These are phyloP conservation scores for Bubo blakistoni DNA, from an alignment of 2,113 vertebrate species.

Conservation along the genomic window DNA sequence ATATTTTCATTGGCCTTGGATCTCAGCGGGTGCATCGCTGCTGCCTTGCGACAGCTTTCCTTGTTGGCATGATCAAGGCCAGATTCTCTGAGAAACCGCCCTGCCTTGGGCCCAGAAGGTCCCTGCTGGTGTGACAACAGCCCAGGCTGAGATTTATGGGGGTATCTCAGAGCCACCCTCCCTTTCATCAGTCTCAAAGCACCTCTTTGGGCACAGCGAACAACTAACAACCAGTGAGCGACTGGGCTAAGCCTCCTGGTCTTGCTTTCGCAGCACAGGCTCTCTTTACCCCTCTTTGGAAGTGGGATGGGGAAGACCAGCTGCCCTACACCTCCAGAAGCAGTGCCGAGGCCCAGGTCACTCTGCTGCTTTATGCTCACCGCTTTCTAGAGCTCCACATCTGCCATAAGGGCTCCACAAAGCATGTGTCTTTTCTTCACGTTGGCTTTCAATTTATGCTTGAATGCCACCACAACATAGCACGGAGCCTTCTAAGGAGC, in stretches of 20 bases:
- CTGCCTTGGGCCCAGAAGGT: not conserved
- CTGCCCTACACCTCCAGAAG: not conserved
- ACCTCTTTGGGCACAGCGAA: accelerated
- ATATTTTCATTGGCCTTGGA: not conserved
- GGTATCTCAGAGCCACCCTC: not conserved
- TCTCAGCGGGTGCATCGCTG: not conserved
- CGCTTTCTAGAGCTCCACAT: not conserved
- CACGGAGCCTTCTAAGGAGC: not conserved
- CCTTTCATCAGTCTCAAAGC: not conserved
- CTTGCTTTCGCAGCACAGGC: not conserved
- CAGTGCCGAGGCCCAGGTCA: not conserved
- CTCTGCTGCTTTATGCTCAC: not conserved
- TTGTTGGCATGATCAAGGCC: not conserved
- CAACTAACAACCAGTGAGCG: not conserved
- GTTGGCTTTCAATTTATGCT: not conserved
- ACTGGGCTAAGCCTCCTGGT: not conserved
- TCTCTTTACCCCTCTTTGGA: not conserved
- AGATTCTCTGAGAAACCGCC: not conserved
- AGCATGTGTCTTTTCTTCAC: not conserved
- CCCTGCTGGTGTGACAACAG: not conserved
- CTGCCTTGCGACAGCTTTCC: not conserved
- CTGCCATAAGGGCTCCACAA: not conserved
- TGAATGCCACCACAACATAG: not conserved
- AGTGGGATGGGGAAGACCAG: not conserved
- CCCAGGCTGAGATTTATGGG: not conserved